Conservation (phyloP, 2,888 invertebrate genomes). For the Macaria liturata region DNA sequence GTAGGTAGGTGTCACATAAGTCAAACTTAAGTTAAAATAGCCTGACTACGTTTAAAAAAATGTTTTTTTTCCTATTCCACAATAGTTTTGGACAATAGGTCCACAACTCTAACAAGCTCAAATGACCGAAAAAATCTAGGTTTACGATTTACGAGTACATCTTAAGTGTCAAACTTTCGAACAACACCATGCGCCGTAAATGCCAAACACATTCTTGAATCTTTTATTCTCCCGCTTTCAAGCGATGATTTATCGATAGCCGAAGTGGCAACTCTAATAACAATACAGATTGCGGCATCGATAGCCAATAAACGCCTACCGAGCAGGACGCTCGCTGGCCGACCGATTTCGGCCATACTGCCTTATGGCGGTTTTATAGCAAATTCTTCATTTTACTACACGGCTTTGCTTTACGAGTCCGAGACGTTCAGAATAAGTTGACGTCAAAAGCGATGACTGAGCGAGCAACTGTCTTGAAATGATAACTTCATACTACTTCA, state of each 20-base stretch:
- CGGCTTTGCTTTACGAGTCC: constrained; percentile 14
- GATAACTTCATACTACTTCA: no score
- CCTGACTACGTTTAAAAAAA: no score
- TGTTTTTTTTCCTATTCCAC: no score
- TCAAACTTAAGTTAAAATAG: no score
- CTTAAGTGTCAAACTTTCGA: no score
- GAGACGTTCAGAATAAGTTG: constrained; percentile 3
- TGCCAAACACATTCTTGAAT: constrained; percentile 2
- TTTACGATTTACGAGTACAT: no score
- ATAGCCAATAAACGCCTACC: constrained; percentile 24
- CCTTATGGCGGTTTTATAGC: constrained; percentile 16
- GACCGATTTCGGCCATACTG: constrained; percentile 15
- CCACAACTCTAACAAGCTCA: no score
- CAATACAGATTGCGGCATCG: constrained; percentile 18
- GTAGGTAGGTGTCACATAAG: no score
- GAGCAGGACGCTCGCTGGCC: constrained; percentile 14
- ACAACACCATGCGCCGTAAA: constrained; percentile 4
- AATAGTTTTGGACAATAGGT: no score
- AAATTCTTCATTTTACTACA: constrained; percentile 23
- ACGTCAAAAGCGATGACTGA: not conserved
- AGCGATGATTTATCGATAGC: constrained; percentile 14
- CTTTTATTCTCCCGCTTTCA: constrained; percentile 8
- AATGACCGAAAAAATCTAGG: no score
- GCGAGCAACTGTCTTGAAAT: no score
- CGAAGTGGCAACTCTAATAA: constrained; percentile 16